Percentiles rank a stretch among this genome's conserved stretches.
These are phyloP conservation scores for Apodemia mormo DNA, from an alignment of 2,888 invertebrate species.

Conservation along the genomic window DNA sequence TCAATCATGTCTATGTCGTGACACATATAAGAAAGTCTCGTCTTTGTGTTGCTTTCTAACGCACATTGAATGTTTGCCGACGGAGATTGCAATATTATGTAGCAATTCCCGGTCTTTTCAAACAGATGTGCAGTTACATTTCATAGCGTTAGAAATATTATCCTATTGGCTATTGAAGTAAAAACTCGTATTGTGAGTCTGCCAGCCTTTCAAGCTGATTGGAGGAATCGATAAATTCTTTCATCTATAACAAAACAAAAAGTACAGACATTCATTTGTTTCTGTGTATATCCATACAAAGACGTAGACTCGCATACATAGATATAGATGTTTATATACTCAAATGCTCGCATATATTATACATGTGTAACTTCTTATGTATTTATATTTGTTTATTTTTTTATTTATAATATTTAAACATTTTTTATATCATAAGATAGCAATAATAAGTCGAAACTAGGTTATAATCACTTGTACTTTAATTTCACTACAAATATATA, in stretches of 20 bases:
- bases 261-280: neutral
- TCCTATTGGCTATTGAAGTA: conserved; percentile 52
- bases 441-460: too few species aligned
- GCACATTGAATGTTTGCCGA: conserved; percentile 61
- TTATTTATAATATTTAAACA: too few species aligned
- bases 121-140: conserved; percentile 51
- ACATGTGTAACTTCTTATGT: too few species aligned
- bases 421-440: too few species aligned
- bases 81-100: conserved; percentile 77
- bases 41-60: conserved; percentile 59
- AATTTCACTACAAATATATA: too few species aligned
- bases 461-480: too few species aligned
- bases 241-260: conserved; percentile 10
- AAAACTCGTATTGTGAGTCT: conserved; percentile 33
- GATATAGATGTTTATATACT: too few species aligned
- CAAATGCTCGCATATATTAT: too few species aligned
- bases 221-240: conserved; percentile 15
- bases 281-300: neutral
- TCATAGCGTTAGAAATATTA: conserved; percentile 62
- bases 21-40: conserved; percentile 20
- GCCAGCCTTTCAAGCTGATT: conserved; percentile 15
- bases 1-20: conserved; percentile 23
- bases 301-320: neutral
- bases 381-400: too few species aligned
- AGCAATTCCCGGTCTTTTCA: conserved; percentile 64